Conservation (phyloP, 2,797 vertebrate genomes). For the Denticeps clupeoides region DNA sequence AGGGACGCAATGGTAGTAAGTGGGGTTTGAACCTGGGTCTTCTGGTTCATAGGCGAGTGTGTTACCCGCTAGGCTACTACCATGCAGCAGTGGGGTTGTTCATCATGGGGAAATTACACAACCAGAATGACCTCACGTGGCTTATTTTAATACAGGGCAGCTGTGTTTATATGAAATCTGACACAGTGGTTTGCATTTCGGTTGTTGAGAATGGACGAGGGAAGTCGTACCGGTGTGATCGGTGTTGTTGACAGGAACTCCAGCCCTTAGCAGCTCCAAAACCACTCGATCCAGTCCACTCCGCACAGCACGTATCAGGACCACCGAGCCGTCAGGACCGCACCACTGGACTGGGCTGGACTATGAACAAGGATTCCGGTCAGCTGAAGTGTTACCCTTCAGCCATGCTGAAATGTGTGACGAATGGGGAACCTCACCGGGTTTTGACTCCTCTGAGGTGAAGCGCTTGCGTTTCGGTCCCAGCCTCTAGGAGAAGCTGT, state of each 20-base stretch:
- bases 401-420: background rate
- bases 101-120: too few relatives aligned
- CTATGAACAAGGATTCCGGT: conserved; percentile 27
- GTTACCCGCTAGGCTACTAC: too few relatives aligned
- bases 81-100: too few relatives aligned
- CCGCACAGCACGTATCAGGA: conserved; percentile 75
- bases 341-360: conserved; percentile 60
- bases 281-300: conserved; percentile 77
- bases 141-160: too few relatives aligned
- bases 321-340: conserved; percentile 72
- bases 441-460: conserved; percentile 45
- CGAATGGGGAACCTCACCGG: too few relatives aligned
- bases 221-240: conserved; percentile 68
- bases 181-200: too few relatives aligned
- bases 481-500: conserved; percentile 61
- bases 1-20: too few relatives aligned
- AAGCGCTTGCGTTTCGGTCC: conserved; percentile 54
- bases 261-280: conserved; percentile 72
- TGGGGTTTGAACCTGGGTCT: too few relatives aligned
- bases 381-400: background rate
- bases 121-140: too few relatives aligned
- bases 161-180: too few relatives aligned
- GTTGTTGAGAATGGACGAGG: background rate
- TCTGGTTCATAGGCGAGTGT: too few relatives aligned
- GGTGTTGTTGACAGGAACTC: conserved; percentile 74